A percentile compares a stretch with the other conserved stretches of the same genome.
These are phyloP conservation scores for Octopus bimaculoides DNA, from an alignment of 1,140 invertebrate genomes.

Conservation along the genomic window DNA sequence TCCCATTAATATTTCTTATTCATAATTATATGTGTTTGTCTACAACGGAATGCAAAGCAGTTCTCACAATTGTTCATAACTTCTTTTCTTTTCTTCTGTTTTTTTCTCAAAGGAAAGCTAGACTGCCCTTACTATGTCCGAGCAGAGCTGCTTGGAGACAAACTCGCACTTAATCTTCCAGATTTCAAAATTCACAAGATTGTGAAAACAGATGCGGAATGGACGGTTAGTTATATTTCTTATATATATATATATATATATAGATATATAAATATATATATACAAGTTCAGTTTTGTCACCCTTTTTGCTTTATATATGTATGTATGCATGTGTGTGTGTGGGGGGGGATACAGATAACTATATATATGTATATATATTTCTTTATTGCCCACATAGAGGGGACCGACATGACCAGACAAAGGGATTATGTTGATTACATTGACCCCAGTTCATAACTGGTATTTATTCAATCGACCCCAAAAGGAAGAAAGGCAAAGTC, in stretches of 20 bases:
- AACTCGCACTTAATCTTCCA: conserved; percentile 48
- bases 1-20: background rate
- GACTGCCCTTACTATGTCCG: conserved; percentile 57
- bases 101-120: conserved; percentile 44
- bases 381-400: background rate
- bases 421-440: too few species aligned
- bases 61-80: background rate
- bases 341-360: background rate
- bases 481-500: too few species aligned
- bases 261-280: background rate
- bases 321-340: background rate
- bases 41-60: background rate
- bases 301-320: background rate
- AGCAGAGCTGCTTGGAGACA: conserved; percentile 53
- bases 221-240: conserved; percentile 40
- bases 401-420: background rate
- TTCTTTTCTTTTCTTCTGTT: background rate
- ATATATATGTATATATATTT: background rate
- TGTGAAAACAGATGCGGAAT: conserved; percentile 45
- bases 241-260: background rate
- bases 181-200: conserved; percentile 56
- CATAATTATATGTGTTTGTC: background rate
- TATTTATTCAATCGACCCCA: too few species aligned
- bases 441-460: too few species aligned
- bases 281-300: background rate